phyloP scores from a whole-genome alignment of 2,888 invertebrate species.

The Sericinus montela region DNA sequence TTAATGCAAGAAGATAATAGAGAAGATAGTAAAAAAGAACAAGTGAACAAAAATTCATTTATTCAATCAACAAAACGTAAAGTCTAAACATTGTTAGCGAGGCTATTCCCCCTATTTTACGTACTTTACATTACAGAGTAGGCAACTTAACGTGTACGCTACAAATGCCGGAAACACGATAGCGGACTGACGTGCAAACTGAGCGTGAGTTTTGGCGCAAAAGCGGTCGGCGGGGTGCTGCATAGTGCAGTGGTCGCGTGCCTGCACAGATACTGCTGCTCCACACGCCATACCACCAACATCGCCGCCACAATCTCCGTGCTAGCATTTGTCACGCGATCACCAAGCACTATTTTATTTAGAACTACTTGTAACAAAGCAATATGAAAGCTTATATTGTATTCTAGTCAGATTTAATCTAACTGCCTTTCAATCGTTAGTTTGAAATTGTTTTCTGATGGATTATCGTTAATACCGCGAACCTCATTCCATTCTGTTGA shows the following conservation, averaged over 20 bases:
- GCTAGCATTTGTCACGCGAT: conserved; percentile 22
- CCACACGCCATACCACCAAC: conserved; percentile 16
- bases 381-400: conserved; percentile 10
- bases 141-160: conserved; percentile 9
- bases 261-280: conserved; percentile 8
- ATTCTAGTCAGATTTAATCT: background rate
- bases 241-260: conserved; percentile 18
- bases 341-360: conserved; percentile 10
- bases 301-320: conserved; percentile 11
- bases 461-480: background rate
- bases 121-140: conserved; percentile 11
- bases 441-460: conserved; percentile 10
- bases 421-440: background rate
- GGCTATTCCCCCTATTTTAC: conserved; percentile 10
- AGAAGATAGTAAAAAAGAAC: no score
- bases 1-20: no score
- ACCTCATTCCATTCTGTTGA: no score
- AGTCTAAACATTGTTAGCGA: background rate
- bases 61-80: no score
- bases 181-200: conserved; percentile 16
- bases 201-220: conserved; percentile 11
- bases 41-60: no score
- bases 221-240: conserved; percentile 6
- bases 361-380: conserved; percentile 16
- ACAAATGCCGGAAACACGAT: conserved; percentile 15